phyloP scores from a whole-genome alignment of 1,140 invertebrate species.

The Diplogasteroides magnus region DNA sequence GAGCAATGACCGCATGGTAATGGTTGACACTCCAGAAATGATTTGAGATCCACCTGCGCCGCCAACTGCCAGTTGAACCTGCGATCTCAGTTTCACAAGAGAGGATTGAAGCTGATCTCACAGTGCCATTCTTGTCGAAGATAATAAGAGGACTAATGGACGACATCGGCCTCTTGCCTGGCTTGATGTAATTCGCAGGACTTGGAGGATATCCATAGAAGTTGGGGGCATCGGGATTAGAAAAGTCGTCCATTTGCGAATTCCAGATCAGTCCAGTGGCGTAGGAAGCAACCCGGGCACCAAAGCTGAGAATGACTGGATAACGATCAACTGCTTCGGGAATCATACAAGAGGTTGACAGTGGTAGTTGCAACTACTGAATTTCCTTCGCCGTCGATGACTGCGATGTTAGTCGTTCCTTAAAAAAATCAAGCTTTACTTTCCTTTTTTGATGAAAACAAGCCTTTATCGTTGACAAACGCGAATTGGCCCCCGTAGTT shows the following conservation, averaged over 20 bases:
- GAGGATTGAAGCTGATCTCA: slow-evolving; percentile 57
- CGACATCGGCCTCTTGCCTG: slow-evolving; percentile 76
- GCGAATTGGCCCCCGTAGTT: slow-evolving; percentile 23
- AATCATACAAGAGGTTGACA: slow-evolving; percentile 70
- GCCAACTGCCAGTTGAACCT: slow-evolving; percentile 68
- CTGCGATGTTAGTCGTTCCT: slow-evolving; percentile 82
- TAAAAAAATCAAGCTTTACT: too few relatives aligned
- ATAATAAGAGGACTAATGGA: slow-evolving; percentile 83
- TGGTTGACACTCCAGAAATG: slow-evolving; percentile 70
- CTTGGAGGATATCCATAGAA: slow-evolving; percentile 68
- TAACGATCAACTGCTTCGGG: too few relatives aligned
- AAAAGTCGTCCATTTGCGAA: slow-evolving; percentile 88
- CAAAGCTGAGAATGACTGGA: slow-evolving; percentile 59
- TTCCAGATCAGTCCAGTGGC: slow-evolving; percentile 83
- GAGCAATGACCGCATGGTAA: slow-evolving; percentile 73
- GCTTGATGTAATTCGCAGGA: slow-evolving; percentile 70
- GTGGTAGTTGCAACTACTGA: slow-evolving; percentile 86
- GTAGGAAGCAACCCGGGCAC: slow-evolving; percentile 67
- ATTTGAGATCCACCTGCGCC: slow-evolving; percentile 84
- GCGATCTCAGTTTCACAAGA: neutral
- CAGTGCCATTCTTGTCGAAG: slow-evolving; percentile 64
- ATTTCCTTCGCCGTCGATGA: slow-evolving; percentile 76
- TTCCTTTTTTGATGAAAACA: too few relatives aligned
- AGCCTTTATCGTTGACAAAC: slow-evolving; percentile 22
- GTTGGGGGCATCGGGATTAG: slow-evolving; percentile 69